Evolutionary conservation across 2,888 invertebrate genomes (phyloP).

Genomic region (Microplitis deprimator): DNA sequence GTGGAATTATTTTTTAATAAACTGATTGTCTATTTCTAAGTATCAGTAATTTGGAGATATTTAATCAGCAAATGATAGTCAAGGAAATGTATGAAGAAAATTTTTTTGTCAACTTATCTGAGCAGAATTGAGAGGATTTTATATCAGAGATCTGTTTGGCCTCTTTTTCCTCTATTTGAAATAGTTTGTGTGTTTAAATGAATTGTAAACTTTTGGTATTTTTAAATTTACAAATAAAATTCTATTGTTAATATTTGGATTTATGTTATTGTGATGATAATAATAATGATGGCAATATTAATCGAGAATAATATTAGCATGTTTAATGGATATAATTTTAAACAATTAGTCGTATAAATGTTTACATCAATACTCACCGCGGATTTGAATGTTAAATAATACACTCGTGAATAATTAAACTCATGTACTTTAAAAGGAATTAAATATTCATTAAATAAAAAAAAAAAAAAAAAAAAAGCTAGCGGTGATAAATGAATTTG

Average conservation of each 20-base stretch:
- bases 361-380: background rate
- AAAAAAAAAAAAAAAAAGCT: background rate
- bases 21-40: background rate
- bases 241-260: background rate
- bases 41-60: too few relatives aligned
- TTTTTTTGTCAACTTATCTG: too few relatives aligned
- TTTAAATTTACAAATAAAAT: background rate
- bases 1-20: background rate
- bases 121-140: too few relatives aligned
- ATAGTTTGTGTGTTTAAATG: background rate
- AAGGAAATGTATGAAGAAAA: too few relatives aligned
- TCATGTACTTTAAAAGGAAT: background rate
- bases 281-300: background rate
- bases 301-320: background rate
- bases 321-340: background rate
- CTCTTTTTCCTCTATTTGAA: background rate
- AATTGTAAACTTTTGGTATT: too few relatives aligned
- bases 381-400: background rate
- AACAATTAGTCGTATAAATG: background rate
- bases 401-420: background rate
- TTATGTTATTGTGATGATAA: background rate
- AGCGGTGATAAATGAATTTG: background rate
- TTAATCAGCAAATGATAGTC: too few relatives aligned
- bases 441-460: constrained; percentile 8
- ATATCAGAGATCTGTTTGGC: too few relatives aligned